Conservation (phyloP, 1,140 invertebrate genomes). For the Trichonephila clavipes region DNA sequence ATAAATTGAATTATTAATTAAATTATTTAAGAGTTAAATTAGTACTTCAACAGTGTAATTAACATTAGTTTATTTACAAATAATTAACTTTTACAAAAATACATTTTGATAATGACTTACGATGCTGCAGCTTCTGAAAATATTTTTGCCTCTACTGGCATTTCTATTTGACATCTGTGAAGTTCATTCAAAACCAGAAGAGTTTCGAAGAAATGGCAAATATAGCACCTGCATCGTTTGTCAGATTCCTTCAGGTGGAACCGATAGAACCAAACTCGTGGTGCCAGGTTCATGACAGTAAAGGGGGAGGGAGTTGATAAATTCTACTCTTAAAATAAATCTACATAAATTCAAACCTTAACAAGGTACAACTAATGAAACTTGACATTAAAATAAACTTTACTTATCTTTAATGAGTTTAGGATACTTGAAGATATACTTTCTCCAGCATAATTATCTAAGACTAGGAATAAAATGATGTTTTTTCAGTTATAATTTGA, state of each 20-base stretch:
- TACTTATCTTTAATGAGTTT: not conserved
- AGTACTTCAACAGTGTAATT: too few relatives aligned
- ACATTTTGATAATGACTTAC: too few relatives aligned
- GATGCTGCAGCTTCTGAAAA: not conserved
- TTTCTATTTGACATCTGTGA: not conserved
- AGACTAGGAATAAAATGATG: too few relatives aligned
- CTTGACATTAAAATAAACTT: not conserved
- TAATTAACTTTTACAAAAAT: too few relatives aligned
- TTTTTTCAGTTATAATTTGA: too few relatives aligned
- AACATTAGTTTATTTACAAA: too few relatives aligned
- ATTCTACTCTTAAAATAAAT: conserved; percentile 19
- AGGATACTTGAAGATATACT: too few relatives aligned
- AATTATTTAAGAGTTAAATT: too few relatives aligned
- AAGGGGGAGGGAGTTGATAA: not conserved
- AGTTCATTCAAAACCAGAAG: not conserved
- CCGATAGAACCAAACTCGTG: not conserved
- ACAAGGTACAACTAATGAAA: not conserved
- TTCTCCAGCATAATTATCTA: too few relatives aligned
- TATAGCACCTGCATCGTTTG: conserved; percentile 15
- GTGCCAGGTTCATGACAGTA: not conserved
- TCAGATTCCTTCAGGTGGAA: not conserved
- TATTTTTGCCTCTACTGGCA: not conserved
- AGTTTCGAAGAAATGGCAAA: not conserved
- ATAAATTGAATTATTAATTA: too few relatives aligned
- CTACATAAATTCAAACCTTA: not conserved